Percentiles rank a stretch among this genome's conserved stretches.
Evolutionary conservation across 2,797 vertebrate species (phyloP).

Genomic region (Poeciliopsis turneri): DNA sequence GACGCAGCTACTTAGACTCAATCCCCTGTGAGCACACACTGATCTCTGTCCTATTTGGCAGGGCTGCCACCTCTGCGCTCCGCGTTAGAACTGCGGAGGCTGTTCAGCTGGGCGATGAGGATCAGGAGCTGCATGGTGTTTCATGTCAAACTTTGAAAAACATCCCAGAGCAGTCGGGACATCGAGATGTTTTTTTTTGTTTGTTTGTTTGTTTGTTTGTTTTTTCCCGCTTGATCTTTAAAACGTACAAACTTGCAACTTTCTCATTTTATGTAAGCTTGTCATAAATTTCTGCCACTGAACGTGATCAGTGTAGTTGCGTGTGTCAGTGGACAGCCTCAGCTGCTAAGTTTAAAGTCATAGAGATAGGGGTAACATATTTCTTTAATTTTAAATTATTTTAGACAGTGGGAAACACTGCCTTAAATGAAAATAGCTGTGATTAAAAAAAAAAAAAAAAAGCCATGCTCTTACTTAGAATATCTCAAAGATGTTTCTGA

Average conservation of each 20-base stretch:
- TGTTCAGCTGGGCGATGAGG: constrained; percentile 39
- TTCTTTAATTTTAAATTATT: neutral
- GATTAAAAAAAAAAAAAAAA: neutral
- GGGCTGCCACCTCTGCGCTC: constrained; percentile 42
- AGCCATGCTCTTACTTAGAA: neutral
- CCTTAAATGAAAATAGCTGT: neutral
- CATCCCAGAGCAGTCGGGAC: neutral
- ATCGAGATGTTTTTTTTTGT: neutral
- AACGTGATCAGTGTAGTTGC: neutral
- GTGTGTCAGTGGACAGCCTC: neutral
- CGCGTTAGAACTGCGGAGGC: constrained; percentile 42
- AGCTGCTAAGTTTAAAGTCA: neutral
- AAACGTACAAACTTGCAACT: neutral
- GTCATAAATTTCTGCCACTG: neutral
- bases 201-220: neutral
- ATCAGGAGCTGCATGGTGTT: constrained; percentile 45
- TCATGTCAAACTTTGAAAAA: constrained; percentile 58
- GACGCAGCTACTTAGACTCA: constrained; percentile 54
- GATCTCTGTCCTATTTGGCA: constrained; percentile 40
- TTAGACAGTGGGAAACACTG: neutral
- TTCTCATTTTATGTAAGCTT: neutral
- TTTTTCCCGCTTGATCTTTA: neutral
- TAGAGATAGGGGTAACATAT: neutral
- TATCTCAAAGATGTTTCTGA: neutral
- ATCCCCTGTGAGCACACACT: constrained; percentile 24